A percentile compares a stretch with the other conserved stretches of the same genome.
Evolutionary conservation across 53 echinoderm and acorn worm genomes (phyloP).

Genomic region (Patiria pectinifera): DNA sequence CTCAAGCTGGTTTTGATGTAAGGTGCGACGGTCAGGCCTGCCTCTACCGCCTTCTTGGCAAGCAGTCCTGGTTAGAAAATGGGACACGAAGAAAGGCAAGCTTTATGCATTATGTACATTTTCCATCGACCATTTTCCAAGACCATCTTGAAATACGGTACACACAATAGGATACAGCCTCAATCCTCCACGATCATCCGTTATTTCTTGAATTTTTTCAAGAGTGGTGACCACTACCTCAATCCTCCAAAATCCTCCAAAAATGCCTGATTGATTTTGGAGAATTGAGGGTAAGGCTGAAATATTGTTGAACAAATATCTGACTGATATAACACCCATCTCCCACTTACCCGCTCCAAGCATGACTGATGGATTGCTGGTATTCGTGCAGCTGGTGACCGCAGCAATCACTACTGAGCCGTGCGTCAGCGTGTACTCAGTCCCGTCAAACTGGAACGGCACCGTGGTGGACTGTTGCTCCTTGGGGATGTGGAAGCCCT

Average conservation of each 20-base stretch:
- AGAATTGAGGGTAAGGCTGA: no score
- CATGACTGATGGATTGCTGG: conserved; percentile 99
- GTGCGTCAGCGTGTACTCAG: conserved; percentile 80
- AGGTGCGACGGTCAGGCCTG: conserved; percentile 83
- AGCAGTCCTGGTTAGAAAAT: conserved; percentile 76
- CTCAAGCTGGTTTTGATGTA: conserved; percentile 98
- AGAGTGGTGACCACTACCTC: no score
- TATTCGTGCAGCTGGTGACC: conserved; percentile 97
- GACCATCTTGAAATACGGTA: no score
- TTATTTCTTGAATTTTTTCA: no score
- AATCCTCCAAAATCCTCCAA: no score
- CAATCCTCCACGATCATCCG: no score
- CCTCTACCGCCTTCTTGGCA: conserved; percentile 96
- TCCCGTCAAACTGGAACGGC: conserved; percentile 79
- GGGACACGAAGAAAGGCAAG: neutral
- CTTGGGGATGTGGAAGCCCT: conserved; percentile 84
- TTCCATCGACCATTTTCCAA: no score
- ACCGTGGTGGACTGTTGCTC: conserved; percentile 79
- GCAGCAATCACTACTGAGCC: conserved; percentile 98
- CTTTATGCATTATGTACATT: no score
- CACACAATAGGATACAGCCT: no score
- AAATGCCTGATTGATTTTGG: no score
- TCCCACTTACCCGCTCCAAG: conserved; percentile 83
- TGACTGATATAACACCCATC: no score
- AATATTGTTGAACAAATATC: no score